These are phyloP conservation scores for Lophura nycthemera DNA, from an alignment of 2,113 vertebrate species.

Conservation along the genomic window DNA sequence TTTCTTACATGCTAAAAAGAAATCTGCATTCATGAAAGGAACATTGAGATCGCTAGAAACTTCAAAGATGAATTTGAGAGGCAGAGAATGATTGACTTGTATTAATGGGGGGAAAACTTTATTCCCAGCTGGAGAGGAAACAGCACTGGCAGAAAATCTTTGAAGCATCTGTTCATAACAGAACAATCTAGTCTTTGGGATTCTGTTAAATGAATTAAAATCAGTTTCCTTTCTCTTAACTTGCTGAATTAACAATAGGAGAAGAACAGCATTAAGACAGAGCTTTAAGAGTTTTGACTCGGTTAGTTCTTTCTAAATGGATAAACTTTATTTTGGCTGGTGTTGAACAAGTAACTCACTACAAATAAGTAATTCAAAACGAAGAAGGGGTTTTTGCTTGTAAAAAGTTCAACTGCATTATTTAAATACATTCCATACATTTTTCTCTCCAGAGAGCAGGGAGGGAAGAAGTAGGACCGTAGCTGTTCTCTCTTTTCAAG, in stretches of 20 bases:
- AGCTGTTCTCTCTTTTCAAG: background rate
- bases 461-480: background rate
- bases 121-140: slow-evolving; percentile 73
- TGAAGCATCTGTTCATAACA: slow-evolving; percentile 71
- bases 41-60: slow-evolving; percentile 42
- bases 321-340: slow-evolving; percentile 58
- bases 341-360: slow-evolving; percentile 14
- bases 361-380: slow-evolving; percentile 56
- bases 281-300: slow-evolving; percentile 26
- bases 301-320: slow-evolving; percentile 40
- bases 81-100: slow-evolving; percentile 70
- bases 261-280: background rate
- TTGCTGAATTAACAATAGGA: slow-evolving; percentile 47
- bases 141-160: slow-evolving; percentile 64
- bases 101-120: slow-evolving; percentile 57
- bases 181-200: slow-evolving; percentile 65
- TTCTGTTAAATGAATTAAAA: slow-evolving; percentile 69
- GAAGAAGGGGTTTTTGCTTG: slow-evolving; percentile 2
- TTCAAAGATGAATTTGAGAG: slow-evolving; percentile 61
- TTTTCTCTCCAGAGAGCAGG: background rate
- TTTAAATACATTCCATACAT: slow-evolving; percentile 45
- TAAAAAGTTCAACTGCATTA: slow-evolving; percentile 31
- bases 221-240: slow-evolving; percentile 57
- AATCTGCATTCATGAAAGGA: slow-evolving; percentile 51
- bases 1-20: slow-evolving; percentile 8